Base-by-base conservation (phyloP, 2,888 invertebrate genomes). In the Choristoneura rosaceana region DNA sequence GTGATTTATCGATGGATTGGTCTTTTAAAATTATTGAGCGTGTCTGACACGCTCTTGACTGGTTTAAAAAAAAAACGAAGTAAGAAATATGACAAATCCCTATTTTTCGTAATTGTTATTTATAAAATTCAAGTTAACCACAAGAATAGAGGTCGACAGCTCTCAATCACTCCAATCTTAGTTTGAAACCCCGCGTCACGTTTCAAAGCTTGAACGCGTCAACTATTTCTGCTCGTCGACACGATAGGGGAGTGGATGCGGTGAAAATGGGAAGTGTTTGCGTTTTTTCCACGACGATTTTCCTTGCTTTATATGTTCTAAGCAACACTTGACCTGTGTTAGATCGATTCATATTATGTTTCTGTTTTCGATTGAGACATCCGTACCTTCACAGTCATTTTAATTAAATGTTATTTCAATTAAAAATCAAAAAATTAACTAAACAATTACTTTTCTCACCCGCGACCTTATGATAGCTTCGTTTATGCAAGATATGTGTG, bases 191-290 rank as follows among this genome's bases (percentile, higher is more conserved):
- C 12, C 14, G 76, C 68, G 77, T 75, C 77, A 77, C 73, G 77
- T 81, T 81, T 76, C 78, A 78, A 78, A 79, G 77, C 76, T 33
- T 68, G 71, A 65, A 69, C 73, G 70, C 63, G 47, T 50, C 62
- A 58, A 67, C 47, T 74, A 52, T 74, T 55, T 67, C 62, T 67
- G 47, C 62, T 47, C 12, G 47, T 17, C n/a, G 67, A 68, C 71
- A 71, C 25, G 67, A 52, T 38, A 63, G 67, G 71, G 71, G 71
- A 68, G 71, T 71, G 71, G 34, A 47, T 63, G 63, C 33, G 33
- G 47, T 17, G 47, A 33, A 33, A 58, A 63, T 41, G 38, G 62
- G 45, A 38, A 62, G 38, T 47, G 62, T 67, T 67, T 62, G 55
- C 45, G 50, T 61, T 58, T 67, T 71, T 41, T 47, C 15, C n/a